Base-by-base conservation (phyloP, 2,888 invertebrate genomes). In the Unio pictorum region DNA sequence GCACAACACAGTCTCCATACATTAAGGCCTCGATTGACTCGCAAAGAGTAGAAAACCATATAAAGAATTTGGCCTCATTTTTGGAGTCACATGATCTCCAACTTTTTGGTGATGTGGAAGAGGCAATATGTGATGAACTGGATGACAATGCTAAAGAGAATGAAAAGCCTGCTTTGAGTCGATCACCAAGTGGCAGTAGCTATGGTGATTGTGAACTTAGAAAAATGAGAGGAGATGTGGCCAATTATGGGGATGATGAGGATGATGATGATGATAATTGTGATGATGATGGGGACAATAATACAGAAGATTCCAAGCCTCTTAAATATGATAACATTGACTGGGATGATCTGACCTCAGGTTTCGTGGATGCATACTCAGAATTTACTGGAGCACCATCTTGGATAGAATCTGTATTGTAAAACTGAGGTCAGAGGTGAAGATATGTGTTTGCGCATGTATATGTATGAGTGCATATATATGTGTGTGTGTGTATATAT, bases 311-410 rank as follows among this genome's bases (percentile, higher is more conserved):
- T 66, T 73, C 73, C 23, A 61, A 59, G 59, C 61, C 69, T 20
- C 45, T 45, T 45, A 64, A 70, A 61, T 74, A 61, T 54, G 77
- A 77, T 26, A 45, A 45, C 45, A 72, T 72, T 58, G 77, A 80
- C 55, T 80, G 78, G 66, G 78, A 81, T 45, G 73, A 78, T 66
- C 68, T 78, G 23, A 77, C 80, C 15, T 81, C 81, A 15, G 81
- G 79, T 20, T 80, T 81, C 66, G 71, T 80, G 20, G 80, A 80
- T 28, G 79, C 74, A 23, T 70, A 76, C 61, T 76, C 80, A 59
- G 81, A 77, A 64, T 73, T 72, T 60, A 77, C 77, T 3, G 77
- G 77, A 4, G 74, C 71, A 26, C 74, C 74, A 18, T 77, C 77
- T 5, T 74, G 74, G 77, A 67, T 77, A 58, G 77, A 77, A 64